Base-by-base conservation (phyloP, 1,140 invertebrate genomes). In the Lineus longissimus region DNA sequence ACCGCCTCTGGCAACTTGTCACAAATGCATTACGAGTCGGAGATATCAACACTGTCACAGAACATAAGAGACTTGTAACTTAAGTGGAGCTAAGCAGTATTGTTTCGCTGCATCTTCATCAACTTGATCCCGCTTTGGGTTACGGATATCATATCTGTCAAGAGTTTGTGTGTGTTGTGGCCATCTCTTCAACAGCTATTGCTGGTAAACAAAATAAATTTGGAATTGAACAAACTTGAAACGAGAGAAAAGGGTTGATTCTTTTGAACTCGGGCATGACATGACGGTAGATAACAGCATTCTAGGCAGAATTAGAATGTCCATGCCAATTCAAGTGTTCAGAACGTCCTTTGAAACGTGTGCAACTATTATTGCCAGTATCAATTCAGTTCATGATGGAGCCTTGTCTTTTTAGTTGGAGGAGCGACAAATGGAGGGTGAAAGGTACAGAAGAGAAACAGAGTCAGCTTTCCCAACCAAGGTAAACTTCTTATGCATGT, bases 51-150 rank as follows among this genome's bases (percentile, higher is more conserved):
- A 77, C 73, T 36, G 80, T 79, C 13, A 79, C 79, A 30, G 76
- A 81, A 65, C 75, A 80, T 55, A 81, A 81, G 61, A 67, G 66
- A 68, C 71, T 76, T 67, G 78, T 80, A 65, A 72, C 75, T 73
- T 47, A 7, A 25, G n/a, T 45, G 27, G 17, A 6, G 1, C 47
- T 17, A 19, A 13, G 45, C 31, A 61, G 2, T n/a, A 23, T 62
- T 61, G 30, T 41, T n/a, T 4, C 31, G 27, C 47, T 40, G 15
- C 1, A 2, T 30, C 55, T 29, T 19, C 15, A 33, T 27, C 4
- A 40, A 31, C 29, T 54, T 66, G 19, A 25, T 51, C 0, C n/a
- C 22, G 25, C 2, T 55, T 7, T 54, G 25, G 19, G 15, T 59
- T 19, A 6, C 15, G 30, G 13, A 17, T 30, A 25, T 40, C 23